Evolutionary conservation across 2,888 invertebrate genomes (phyloP), one percentile per base, ranked within the genome.

Genomic region (Trachelus stipa): DNA sequence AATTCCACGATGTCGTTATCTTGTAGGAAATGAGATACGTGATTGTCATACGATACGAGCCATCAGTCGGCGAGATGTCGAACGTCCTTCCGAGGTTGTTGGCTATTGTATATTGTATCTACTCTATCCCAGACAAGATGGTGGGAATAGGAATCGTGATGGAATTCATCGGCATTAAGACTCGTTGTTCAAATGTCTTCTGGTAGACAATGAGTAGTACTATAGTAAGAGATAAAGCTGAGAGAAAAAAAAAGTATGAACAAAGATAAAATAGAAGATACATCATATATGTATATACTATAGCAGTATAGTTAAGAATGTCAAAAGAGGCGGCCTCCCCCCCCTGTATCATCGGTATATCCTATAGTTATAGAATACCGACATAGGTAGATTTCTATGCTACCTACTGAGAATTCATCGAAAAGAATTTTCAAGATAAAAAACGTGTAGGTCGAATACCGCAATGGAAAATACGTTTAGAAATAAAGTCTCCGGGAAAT

Each of bases 21-120:
- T 82, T 83, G 84, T 88, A 86, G 87, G 87, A 88, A 87, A 87
- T 86, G 87, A 86, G 82, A 80, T 87, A 87, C 87, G 87, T 88
- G 87, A 85, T 81, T 79, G 81, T 84, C 85, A 87, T 87, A 81
- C 80, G 71, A 73, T 69, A 77, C 37, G 75, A 69, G 76, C 56
- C 56, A 56, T 56, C 56, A 56, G 56, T 74, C 75, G 73, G 74
- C 75, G 34, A 31, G 34, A 31, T 56, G 76, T 83, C 77, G 71
- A 68, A 81, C 79, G 82, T 81, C 79, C 81, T 79, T 85, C 81
- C 81, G 82, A 82, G 83, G 83, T 78, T 84, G 81, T 80, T 78
- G 81, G 71, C 71, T 71, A 71, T 71, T 71, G 71, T 71, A 77
- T 34, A 31, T 30, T 37, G 73, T 56, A 56, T 23, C 56, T 56